Evolutionary conservation across 2,888 invertebrate species (phyloP), one percentile per base, ranked within the genome.

Genomic region (Steinernema hermaphroditum): DNA sequence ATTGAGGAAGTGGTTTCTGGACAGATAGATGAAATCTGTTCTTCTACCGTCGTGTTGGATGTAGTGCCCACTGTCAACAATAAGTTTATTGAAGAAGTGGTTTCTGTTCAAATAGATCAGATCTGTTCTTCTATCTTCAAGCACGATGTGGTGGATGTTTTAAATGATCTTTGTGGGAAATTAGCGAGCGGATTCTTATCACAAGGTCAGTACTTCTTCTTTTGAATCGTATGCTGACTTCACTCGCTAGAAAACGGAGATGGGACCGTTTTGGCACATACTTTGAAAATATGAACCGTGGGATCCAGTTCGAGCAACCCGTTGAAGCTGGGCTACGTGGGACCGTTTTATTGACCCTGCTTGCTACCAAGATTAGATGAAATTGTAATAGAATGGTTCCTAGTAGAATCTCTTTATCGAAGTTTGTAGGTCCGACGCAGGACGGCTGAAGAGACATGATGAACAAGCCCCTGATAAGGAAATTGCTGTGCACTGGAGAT

Each of bases 191-290:
- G 43, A 41, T 41, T 12, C 43, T 41, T 41, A 16, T 41, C 8
- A 41, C 43, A 12, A 54, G 54, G 54, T 54, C n/a, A n/a, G n/a
- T n/a, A n/a, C n/a, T n/a, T n/a, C n/a, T n/a, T 54, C 24, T 14
- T 19, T 27, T 54, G 54, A 27, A 2, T 1, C 4, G 24, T 14
- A 54, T 54, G 54, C 19, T 19, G 12, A 27, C 14, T 16, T 22
- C 54, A 22, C 4, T 54, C 54, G 54, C 54, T 1, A 54, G 27
- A 22, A 54, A 22, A 27, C 4, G 22, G 22, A 14, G 24, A n/a
- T n/a, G n/a, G n/a, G n/a, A n/a, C n/a, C n/a, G n/a, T n/a, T n/a
- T n/a, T n/a, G n/a, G n/a, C n/a, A 22, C 4, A 16, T 54, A 54
- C 22, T 54, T 24, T 22, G 27, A 22, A 2, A 54, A 54, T 22